phyloP scores from a whole-genome alignment of 1,140 invertebrate genomes.

The Achroia grisella region DNA sequence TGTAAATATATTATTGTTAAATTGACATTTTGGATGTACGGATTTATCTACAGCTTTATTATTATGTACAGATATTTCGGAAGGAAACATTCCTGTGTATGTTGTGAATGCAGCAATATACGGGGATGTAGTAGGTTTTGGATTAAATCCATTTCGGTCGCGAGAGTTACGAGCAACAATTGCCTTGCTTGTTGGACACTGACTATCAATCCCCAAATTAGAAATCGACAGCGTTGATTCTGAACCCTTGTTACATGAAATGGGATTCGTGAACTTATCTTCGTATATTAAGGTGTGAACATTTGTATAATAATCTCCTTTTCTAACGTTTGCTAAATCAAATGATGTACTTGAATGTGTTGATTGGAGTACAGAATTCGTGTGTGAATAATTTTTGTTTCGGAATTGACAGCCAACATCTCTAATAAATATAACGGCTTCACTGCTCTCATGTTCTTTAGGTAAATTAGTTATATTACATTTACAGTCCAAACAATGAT shows the following conservation, averaged over 20 bases:
- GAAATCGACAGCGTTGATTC: constrained; percentile 27
- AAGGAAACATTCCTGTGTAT: constrained; percentile 4
- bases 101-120: constrained; percentile 19
- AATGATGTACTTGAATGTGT: constrained; percentile 33
- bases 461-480: constrained; percentile 1
- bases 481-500: constrained; percentile 23
- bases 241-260: constrained; percentile 18
- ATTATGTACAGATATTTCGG: constrained; percentile 12
- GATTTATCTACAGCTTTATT: not conserved
- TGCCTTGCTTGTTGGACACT: constrained; percentile 30
- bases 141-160: constrained; percentile 24
- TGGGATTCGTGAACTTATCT: constrained; percentile 41
- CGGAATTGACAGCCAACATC: constrained; percentile 61
- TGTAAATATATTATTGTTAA: constrained; percentile 4
- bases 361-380: constrained; percentile 21
- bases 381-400: constrained; percentile 26
- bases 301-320: constrained; percentile 26
- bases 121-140: constrained; percentile 21
- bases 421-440: constrained; percentile 49
- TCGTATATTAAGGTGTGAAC: constrained; percentile 39
- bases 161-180: constrained; percentile 6
- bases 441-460: constrained; percentile 18
- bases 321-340: constrained; percentile 22
- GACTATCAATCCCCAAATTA: constrained; percentile 32
- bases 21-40: too few relatives aligned